A percentile compares a stretch with the other conserved stretches of the same genome.
phyloP scores from a whole-genome alignment of 2,113 vertebrate genomes.

The Ellobius talpinus region DNA sequence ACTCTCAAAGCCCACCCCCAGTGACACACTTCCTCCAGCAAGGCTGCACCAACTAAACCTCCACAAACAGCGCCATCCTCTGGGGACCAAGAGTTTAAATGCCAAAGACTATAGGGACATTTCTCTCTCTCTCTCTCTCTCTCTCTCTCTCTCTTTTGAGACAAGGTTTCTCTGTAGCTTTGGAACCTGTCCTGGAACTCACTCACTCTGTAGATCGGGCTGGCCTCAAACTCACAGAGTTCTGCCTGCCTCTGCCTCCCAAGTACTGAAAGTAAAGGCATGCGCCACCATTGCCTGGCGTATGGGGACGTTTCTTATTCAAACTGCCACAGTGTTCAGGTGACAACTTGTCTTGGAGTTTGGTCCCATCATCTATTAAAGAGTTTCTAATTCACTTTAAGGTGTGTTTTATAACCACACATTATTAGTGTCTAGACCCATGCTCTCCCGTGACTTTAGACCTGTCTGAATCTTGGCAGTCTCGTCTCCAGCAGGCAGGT shows the following conservation, averaged over 20 bases:
- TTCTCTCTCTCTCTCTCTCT: no score
- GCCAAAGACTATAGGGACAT: not conserved
- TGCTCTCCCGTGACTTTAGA: not conserved
- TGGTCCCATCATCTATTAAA: rapidly evolving
- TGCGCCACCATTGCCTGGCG: no score
- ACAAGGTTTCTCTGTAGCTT: no score
- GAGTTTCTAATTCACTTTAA: not conserved
- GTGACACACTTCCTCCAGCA: not conserved
- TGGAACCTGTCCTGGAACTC: no score
- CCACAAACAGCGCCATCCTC: not conserved
- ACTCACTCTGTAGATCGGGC: no score
- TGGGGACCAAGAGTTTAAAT: not conserved
- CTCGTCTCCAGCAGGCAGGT: not conserved
- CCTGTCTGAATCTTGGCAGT: no score
- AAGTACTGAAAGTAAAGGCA: no score
- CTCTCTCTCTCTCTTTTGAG: no score
- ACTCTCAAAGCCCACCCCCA: not conserved
- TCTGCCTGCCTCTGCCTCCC: no score
- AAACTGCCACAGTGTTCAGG: not conserved
- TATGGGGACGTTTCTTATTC: not conserved
- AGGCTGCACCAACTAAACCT: not conserved
- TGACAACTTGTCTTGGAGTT: rapidly evolving
- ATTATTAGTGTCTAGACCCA: not conserved
- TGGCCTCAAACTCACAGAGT: no score
- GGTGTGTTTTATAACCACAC: not conserved